These are phyloP conservation scores for Pharmacophagus antenor DNA, from an alignment of 2,888 invertebrate genomes.

Conservation along the genomic window DNA sequence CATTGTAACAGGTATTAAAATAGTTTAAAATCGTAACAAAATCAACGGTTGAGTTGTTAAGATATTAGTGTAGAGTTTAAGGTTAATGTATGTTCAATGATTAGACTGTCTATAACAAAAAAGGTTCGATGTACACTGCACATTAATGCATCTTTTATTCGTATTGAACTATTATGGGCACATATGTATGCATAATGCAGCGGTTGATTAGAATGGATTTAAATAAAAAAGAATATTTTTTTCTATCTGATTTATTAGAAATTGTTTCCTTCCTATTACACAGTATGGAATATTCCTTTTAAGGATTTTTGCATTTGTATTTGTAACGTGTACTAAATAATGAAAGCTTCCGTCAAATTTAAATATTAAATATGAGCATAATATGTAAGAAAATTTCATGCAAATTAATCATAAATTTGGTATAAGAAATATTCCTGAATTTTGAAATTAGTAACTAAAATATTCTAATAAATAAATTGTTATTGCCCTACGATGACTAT, in stretches of 20 bases:
- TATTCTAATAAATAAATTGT: too few species aligned
- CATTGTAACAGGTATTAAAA: too few species aligned
- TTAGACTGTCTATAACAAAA: conserved; percentile 3
- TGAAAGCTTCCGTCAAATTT: neutral
- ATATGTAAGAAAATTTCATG: too few species aligned
- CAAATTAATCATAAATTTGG: too few species aligned
- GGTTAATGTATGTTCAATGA: neutral
- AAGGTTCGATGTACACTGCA: neutral
- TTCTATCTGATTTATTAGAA: conserved; percentile 1
- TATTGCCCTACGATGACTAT: too few species aligned
- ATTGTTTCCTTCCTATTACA: conserved; percentile 14
- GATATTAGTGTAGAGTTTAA: neutral
- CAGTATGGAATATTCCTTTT: conserved; percentile 3
- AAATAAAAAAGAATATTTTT: conserved; percentile 2
- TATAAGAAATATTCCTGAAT: neutral
- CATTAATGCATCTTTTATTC: neutral
- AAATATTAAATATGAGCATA: too few species aligned
- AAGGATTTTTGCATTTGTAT: neutral
- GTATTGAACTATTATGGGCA: neutral
- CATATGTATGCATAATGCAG: neutral
- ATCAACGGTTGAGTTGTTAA: neutral
- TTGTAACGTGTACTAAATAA: neutral
- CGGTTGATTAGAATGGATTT: conserved; percentile 5
- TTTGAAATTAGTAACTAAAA: too few species aligned
- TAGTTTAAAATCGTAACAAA: too few species aligned